Evolutionary conservation across 2,888 invertebrate genomes (phyloP).

Genomic region (Gastrophysa polygoni): DNA sequence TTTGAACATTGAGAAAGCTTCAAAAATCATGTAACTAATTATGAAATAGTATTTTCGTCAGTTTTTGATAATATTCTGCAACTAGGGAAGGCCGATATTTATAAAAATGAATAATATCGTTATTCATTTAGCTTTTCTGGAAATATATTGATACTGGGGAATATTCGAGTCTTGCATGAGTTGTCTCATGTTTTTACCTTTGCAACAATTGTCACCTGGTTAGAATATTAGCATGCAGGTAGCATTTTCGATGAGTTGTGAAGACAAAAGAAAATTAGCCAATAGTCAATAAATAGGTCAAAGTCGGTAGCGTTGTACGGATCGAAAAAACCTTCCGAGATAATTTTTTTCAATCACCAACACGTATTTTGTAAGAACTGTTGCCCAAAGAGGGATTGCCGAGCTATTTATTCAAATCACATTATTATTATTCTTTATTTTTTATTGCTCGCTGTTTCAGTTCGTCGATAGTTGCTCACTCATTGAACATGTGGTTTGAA

Average conservation of each 20-base stretch:
- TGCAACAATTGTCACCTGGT: background rate
- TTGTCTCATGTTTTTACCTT: too few relatives aligned
- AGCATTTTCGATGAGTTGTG: slow-evolving; percentile 6
- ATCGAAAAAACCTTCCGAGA: slow-evolving; percentile 19
- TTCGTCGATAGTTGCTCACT: background rate
- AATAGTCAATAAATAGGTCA: slow-evolving; percentile 14
- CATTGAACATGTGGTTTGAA: slow-evolving; percentile 1
- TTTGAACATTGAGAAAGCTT: too few relatives aligned
- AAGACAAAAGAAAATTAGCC: background rate
- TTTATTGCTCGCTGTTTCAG: slow-evolving; percentile 12
- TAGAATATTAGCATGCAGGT: slow-evolving; percentile 14
- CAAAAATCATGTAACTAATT: too few relatives aligned
- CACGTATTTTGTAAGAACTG: slow-evolving; percentile 18
- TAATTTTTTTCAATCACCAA: slow-evolving; percentile 16
- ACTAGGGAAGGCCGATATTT: too few relatives aligned
- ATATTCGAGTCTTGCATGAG: too few relatives aligned
- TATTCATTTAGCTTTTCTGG: too few relatives aligned
- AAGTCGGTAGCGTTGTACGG: slow-evolving; percentile 13
- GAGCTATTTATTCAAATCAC: slow-evolving; percentile 33
- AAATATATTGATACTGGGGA: too few relatives aligned
- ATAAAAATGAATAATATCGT: too few relatives aligned
- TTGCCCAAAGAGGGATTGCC: slow-evolving; percentile 31
- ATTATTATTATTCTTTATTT: slow-evolving; percentile 22
- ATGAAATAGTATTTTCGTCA: too few relatives aligned
- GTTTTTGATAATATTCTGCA: too few relatives aligned